These are phyloP conservation scores for Diploscapter pachys DNA, from an alignment of 1,140 invertebrate genomes.

Conservation along the genomic window DNA sequence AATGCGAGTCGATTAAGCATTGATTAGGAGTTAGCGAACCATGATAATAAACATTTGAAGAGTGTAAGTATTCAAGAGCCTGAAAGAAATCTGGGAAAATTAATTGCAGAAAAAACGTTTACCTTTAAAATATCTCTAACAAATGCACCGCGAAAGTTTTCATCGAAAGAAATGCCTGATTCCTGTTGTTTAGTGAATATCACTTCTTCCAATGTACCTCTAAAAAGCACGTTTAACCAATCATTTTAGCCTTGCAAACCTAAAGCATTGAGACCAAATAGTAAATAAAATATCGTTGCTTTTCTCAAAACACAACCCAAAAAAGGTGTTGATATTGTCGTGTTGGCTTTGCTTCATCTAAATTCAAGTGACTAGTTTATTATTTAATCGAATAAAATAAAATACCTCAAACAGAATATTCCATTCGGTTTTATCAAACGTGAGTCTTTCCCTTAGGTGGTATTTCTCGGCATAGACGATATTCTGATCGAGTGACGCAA, in stretches of 20 bases:
- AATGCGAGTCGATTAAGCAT: slow-evolving; percentile 37
- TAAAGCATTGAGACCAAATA: slow-evolving; percentile 22
- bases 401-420: slow-evolving; percentile 14
- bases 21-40: slow-evolving; percentile 32
- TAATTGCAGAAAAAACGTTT: background rate
- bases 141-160: slow-evolving; percentile 36
- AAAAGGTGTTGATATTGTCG: slow-evolving; percentile 36
- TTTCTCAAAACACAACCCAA: slow-evolving; percentile 26
- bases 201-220: slow-evolving; percentile 30
- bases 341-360: slow-evolving; percentile 33
- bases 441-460: slow-evolving; percentile 16
- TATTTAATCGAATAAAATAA: slow-evolving; percentile 3
- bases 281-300: slow-evolving; percentile 8
- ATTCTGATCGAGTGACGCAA: slow-evolving; percentile 15
- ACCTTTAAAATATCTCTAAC: slow-evolving; percentile 38
- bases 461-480: slow-evolving; percentile 19
- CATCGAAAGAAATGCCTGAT: slow-evolving; percentile 20
- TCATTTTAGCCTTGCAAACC: slow-evolving; percentile 4
- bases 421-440: slow-evolving; percentile 22
- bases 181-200: slow-evolving; percentile 25
- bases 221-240: slow-evolving; percentile 15
- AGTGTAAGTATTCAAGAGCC: slow-evolving; percentile 37
- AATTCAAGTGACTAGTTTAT: slow-evolving; percentile 6
- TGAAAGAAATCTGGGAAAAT: background rate
- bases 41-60: slow-evolving; percentile 29